phyloP scores from a whole-genome alignment of 1,140 invertebrate species.

The Scaptomyza hsui region DNA sequence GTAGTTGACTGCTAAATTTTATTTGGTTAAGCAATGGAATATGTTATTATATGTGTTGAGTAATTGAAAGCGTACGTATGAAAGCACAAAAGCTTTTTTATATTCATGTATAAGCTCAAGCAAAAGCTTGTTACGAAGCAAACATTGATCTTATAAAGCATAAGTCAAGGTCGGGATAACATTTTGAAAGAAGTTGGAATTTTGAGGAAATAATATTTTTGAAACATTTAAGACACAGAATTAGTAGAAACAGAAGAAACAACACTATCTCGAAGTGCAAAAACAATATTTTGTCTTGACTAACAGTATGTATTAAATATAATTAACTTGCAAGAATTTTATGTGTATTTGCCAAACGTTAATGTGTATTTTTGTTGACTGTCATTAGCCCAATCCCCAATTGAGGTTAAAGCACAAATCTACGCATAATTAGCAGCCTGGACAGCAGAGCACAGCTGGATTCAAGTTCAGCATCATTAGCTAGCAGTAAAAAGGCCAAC shows the following conservation, averaged over 20 bases:
- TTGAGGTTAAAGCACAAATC: constrained; percentile 46
- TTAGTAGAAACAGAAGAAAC: no score
- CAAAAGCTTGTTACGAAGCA: no score
- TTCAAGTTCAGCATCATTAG: constrained; percentile 75
- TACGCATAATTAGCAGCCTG: constrained; percentile 75
- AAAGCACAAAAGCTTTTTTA: background rate
- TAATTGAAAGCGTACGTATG: background rate
- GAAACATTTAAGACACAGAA: no score
- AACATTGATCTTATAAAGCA: no score
- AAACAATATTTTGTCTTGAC: no score
- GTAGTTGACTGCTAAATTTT: constrained; percentile 1
- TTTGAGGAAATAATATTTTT: no score
- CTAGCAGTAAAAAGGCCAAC: constrained; percentile 55
- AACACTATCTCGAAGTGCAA: no score
- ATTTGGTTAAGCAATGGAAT: no score
- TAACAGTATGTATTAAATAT: background rate
- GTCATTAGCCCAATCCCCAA: constrained; percentile 35
- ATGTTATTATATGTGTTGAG: no score
- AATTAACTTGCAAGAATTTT: background rate
- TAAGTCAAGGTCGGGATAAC: no score
- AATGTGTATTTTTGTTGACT: background rate
- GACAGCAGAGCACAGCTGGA: constrained; percentile 65
- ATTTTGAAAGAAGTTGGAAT: no score
- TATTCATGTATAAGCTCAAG: no score
- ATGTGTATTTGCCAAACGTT: background rate